Evolutionary conservation across 2,797 vertebrate genomes (phyloP).

Genomic region (Squalus acanthias): DNA sequence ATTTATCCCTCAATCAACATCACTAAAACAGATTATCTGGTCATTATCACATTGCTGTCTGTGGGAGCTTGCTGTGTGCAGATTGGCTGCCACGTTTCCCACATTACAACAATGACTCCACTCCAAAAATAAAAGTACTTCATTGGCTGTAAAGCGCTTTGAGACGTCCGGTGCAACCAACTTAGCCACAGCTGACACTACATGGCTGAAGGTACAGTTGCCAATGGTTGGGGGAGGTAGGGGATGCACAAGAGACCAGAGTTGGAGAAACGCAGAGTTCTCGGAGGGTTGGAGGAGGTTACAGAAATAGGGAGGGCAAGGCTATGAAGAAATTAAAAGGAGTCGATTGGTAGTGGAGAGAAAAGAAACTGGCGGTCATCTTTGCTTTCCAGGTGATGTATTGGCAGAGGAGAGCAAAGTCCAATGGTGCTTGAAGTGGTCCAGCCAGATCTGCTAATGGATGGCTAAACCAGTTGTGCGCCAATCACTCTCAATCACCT

Average conservation of each 20-base stretch:
- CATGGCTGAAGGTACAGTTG: neutral
- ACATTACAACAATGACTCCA: no score
- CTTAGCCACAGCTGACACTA: neutral
- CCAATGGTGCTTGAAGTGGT: neutral
- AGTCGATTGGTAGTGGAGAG: neutral
- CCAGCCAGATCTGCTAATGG: neutral
- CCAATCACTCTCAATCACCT: neutral
- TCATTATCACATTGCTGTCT: no score
- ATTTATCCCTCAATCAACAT: no score
- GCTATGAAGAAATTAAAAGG: neutral
- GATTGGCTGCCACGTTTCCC: no score
- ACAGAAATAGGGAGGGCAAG: neutral
- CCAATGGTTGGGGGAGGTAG: neutral
- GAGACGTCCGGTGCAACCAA: no score
- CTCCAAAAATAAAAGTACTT: no score
- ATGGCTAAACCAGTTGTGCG: neutral
- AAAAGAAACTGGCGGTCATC: neutral
- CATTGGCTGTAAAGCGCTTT: no score
- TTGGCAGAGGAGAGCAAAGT: neutral
- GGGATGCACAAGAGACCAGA: neutral
- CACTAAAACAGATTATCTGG: no score
- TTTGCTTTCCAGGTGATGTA: neutral
- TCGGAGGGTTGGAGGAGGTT: neutral
- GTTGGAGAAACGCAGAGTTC: neutral
- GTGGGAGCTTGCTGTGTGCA: no score